These are phyloP conservation scores for Cyphomyrmex costatus DNA, from an alignment of 1,140 invertebrate species.

Conservation along the genomic window DNA sequence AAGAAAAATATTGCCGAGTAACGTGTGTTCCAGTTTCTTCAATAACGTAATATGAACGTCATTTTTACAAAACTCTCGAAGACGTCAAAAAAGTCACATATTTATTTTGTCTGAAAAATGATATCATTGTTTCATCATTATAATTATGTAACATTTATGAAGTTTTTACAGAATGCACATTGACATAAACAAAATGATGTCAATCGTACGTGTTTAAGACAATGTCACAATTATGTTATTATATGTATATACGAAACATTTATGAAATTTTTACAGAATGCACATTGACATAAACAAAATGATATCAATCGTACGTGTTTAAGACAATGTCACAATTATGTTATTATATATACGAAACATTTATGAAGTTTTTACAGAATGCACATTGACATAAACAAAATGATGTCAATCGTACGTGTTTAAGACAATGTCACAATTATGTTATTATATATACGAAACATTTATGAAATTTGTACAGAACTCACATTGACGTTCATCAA, in stretches of 20 bases:
- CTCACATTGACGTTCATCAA: background rate
- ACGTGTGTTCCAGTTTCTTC: background rate
- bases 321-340: background rate
- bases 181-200: background rate
- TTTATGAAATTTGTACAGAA: background rate
- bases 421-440: background rate
- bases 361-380: constrained; percentile 12
- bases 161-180: background rate
- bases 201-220: constrained; percentile 5
- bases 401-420: constrained; percentile 1
- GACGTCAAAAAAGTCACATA: background rate
- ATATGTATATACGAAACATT: background rate
- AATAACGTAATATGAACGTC: background rate
- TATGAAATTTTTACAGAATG: background rate
- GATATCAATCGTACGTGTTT: background rate
- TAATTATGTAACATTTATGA: background rate
- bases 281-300: background rate
- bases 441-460: background rate
- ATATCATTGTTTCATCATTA: background rate
- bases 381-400: background rate
- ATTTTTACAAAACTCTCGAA: background rate
- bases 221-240: background rate
- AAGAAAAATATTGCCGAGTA: background rate
- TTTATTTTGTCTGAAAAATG: background rate
- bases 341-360: background rate